A percentile compares a stretch with the other conserved stretches of the same genome.
These are phyloP conservation scores for Amiota mariae DNA, from an alignment of 2,888 invertebrate species.

Conservation along the genomic window DNA sequence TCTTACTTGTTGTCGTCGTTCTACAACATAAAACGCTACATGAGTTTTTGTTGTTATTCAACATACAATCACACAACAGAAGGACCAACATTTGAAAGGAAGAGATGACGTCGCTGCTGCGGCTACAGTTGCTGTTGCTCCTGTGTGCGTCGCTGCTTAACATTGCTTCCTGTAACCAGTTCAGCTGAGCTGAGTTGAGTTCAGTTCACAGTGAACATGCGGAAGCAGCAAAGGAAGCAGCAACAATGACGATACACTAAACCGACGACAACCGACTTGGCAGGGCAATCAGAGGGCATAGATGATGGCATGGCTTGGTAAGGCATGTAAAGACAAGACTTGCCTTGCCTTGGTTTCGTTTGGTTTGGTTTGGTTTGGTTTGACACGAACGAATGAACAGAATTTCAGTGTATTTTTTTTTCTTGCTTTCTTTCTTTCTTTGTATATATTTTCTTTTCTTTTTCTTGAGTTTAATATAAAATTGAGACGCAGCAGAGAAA, in stretches of 20 bases:
- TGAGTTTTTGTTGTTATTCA: conserved; percentile 46
- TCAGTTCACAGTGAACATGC: conserved; percentile 1
- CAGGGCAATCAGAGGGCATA: neutral
- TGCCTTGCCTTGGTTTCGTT: too few species aligned
- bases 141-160: too few species aligned
- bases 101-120: neutral
- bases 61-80: neutral
- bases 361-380: too few species aligned
- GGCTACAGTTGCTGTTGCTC: neutral
- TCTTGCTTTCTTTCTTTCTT: too few species aligned
- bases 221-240: conserved; percentile 24
- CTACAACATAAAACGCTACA: conserved; percentile 59
- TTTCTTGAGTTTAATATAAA: too few species aligned
- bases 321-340: too few species aligned
- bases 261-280: neutral
- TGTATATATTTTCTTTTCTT: too few species aligned
- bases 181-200: neutral
- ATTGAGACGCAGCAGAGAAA: too few species aligned
- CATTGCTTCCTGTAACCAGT: conserved; percentile 20
- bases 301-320: too few species aligned
- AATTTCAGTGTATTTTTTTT: too few species aligned
- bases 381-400: too few species aligned
- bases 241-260: neutral
- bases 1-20: conserved; percentile 53
- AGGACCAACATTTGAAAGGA: neutral